Evolutionary conservation across 1,140 invertebrate species (phyloP).

Genomic region (Drosophila teissieri): DNA sequence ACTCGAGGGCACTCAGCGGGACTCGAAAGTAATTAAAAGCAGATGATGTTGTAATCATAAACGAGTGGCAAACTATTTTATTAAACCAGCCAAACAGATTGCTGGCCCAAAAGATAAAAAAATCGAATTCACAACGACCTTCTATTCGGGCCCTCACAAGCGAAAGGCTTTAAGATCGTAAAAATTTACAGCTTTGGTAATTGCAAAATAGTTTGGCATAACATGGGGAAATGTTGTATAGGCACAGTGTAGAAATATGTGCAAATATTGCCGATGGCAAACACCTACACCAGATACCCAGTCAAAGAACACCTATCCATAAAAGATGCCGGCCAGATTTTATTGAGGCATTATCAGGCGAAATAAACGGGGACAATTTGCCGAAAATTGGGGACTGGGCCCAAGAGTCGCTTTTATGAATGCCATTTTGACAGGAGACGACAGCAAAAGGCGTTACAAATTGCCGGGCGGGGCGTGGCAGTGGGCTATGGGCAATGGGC

Average conservation of each 20-base stretch:
- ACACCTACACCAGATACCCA: conserved; percentile 7
- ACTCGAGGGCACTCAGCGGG: background rate
- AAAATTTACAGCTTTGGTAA: conserved; percentile 77
- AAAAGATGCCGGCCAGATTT: conserved; percentile 64
- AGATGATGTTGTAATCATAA: conserved; percentile 60
- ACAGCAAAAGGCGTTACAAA: conserved; percentile 64
- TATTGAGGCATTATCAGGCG: conserved; percentile 79
- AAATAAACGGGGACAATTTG: conserved; percentile 80
- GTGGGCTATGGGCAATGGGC: conserved; percentile 23
- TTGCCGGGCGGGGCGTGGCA: conserved; percentile 44
- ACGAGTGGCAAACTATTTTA: conserved; percentile 58
- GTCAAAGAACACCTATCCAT: conserved; percentile 38
- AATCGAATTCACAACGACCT: conserved; percentile 7
- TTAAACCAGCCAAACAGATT: conserved; percentile 24
- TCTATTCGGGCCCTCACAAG: background rate
- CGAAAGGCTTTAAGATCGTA: conserved; percentile 37
- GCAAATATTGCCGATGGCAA: conserved; percentile 52
- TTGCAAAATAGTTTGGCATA: conserved; percentile 71
- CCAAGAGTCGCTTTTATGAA: conserved; percentile 55
- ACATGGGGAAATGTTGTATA: conserved; percentile 10
- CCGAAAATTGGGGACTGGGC: conserved; percentile 45
- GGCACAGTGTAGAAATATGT: conserved; percentile 2
- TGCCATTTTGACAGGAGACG: conserved; percentile 45
- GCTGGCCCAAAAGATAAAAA: conserved; percentile 5
- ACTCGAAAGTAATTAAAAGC: conserved; percentile 48